Evolutionary conservation across 2,113 vertebrate species (phyloP).

Genomic region (Hypanus sabinus): DNA sequence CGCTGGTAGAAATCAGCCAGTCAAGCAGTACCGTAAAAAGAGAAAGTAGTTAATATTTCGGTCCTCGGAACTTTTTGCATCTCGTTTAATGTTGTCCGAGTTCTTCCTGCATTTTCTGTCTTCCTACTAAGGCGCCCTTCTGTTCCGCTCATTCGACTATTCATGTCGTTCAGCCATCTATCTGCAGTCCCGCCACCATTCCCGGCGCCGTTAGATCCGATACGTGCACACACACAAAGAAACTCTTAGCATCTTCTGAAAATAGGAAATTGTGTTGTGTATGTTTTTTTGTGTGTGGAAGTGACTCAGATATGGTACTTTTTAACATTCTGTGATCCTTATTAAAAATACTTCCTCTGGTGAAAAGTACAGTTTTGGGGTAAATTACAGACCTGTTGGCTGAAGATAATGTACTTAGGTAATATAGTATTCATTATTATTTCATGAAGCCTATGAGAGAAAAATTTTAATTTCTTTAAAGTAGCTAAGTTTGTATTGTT

Average conservation of each 20-base stretch:
- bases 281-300: no score
- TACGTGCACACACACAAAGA: not conserved
- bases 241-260: no score
- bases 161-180: no score
- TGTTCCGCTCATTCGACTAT: not conserved
- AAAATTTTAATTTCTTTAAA: not conserved
- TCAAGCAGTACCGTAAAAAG: no score
- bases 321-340: not conserved
- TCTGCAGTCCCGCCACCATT: not conserved
- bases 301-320: not conserved
- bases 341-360: not conserved
- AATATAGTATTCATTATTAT: not conserved
- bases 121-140: not conserved
- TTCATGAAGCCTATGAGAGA: not conserved
- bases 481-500: not conserved
- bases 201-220: not conserved
- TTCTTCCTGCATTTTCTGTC: no score
- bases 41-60: no score
- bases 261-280: no score
- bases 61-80: no score
- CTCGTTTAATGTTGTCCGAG: no score
- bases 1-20: no score
- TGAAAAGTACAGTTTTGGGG: not conserved
- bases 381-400: not conserved
- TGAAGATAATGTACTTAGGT: not conserved